Conservation (phyloP, 2,888 invertebrate genomes). For the Bursaphelenchus okinawaensis region DNA sequence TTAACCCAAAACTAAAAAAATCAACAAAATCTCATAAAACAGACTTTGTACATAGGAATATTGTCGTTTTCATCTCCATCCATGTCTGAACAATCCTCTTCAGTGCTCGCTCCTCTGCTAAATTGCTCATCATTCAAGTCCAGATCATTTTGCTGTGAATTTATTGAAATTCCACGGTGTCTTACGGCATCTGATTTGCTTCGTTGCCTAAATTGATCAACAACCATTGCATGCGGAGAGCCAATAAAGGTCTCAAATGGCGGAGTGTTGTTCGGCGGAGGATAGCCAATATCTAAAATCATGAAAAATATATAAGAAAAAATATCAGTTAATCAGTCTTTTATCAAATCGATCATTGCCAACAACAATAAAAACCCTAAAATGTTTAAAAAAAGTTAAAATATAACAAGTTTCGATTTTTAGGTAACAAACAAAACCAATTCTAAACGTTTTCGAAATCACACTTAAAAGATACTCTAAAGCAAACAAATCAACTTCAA, state of each 20-base stretch:
- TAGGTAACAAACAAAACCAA: too few relatives aligned
- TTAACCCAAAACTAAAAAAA: too few relatives aligned
- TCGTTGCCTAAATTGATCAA: neutral
- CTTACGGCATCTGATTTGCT: neutral
- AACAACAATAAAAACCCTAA: too few relatives aligned
- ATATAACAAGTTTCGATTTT: too few relatives aligned
- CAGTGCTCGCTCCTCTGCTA: neutral
- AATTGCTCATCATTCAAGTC: neutral
- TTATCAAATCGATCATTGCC: too few relatives aligned
- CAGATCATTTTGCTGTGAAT: neutral
- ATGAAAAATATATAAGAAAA: too few relatives aligned
- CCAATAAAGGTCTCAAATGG: neutral
- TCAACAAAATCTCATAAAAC: too few relatives aligned
- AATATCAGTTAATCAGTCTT: too few relatives aligned
- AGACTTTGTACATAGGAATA: neutral
- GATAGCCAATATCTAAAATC: neutral
- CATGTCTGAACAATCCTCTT: neutral
- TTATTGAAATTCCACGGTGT: neutral
- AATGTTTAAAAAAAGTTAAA: too few relatives aligned
- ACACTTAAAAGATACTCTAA: too few relatives aligned
- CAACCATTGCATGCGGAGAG: neutral
- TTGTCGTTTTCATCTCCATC: neutral
- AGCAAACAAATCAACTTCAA: too few relatives aligned
- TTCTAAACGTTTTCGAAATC: too few relatives aligned
- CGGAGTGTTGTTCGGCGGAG: neutral